Evolutionary conservation across 2,113 vertebrate genomes (phyloP).

Genomic region (Columba livia): DNA sequence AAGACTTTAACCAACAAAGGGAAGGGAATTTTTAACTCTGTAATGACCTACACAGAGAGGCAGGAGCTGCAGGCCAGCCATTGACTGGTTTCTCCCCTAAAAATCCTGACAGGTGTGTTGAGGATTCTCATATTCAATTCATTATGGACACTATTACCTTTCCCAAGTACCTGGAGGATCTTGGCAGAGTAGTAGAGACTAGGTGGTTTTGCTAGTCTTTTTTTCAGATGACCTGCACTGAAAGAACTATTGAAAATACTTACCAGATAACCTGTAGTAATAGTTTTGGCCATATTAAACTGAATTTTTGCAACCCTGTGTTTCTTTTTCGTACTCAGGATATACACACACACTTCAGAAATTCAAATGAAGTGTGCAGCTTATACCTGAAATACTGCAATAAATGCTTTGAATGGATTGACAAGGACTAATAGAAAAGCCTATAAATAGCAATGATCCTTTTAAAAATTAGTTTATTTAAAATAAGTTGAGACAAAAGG

Average conservation of each 20-base stretch:
- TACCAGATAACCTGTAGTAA: neutral
- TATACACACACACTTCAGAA: neutral
- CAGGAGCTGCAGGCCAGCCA: neutral
- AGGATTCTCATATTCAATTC: neutral
- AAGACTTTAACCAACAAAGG: neutral
- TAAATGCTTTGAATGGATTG: neutral
- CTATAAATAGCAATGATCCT: neutral
- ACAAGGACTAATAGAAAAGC: neutral
- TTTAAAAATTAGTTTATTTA: neutral
- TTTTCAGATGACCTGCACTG: neutral
- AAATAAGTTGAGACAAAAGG: neutral
- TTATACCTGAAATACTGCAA: neutral
- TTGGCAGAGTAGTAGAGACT: neutral
- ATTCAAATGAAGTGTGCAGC: neutral
- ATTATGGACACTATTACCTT: neutral
- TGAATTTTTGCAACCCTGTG: fast-evolving
- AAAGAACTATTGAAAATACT: neutral
- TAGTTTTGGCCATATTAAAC: neutral
- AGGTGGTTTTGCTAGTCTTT: neutral
- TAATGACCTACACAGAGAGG: neutral
- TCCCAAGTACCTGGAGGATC: neutral
- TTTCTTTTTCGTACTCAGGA: neutral
- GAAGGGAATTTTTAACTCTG: neutral
- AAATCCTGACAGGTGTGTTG: neutral
- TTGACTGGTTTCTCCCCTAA: neutral